Base-by-base conservation (phyloP, 2,113 vertebrate genomes). In the Nothobranchius furzeri region DNA sequence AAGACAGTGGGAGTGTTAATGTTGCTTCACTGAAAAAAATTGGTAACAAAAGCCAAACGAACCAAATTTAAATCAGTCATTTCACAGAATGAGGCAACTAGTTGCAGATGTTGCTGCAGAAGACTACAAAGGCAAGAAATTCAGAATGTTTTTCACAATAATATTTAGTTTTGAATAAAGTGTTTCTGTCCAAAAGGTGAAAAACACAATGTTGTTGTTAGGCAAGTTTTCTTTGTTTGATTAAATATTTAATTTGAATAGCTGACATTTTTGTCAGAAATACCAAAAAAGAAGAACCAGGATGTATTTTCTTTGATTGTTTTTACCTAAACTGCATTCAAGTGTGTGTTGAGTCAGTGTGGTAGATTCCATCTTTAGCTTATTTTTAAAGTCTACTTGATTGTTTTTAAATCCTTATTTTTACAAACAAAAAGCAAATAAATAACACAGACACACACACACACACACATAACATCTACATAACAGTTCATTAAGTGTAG, bases 321-420 rank as follows among this genome's bases (percentile, higher is more conserved):
- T 37, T 36, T 42, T 20, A 20, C 20, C 20, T 20, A 20, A 20
- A 20, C 20, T 20, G 20, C 20, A 20, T 20, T 20, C 20, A 20
- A 20, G 40, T 42, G 40, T 7, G 3, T 42, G 40, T 45, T 30
- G 45, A 47, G 59, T 42, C 48, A 11, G 15, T 58, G 37, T 54
- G 52, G 30, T 73, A 37, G 73, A 76, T 76, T 61, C 35, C 11
- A 35, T 58, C 51, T 30, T 30, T 4, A 30, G 30, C 30, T 30
- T 30, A 30, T 30, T 30, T 30, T 30, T 4, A 30, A 30, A 30
- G 30, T 30, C 2, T 30, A 4, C 4, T 30, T 3, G 4, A 30
- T 30, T 30, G 4, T 3, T 3, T 3, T 3, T 3, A 30, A 30
- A 30, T 30, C 30, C 30, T 4, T 30, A 30, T 30, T 30, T 30